Conservation (phyloP, 2,113 vertebrate species). For the Rynchops niger region DNA sequence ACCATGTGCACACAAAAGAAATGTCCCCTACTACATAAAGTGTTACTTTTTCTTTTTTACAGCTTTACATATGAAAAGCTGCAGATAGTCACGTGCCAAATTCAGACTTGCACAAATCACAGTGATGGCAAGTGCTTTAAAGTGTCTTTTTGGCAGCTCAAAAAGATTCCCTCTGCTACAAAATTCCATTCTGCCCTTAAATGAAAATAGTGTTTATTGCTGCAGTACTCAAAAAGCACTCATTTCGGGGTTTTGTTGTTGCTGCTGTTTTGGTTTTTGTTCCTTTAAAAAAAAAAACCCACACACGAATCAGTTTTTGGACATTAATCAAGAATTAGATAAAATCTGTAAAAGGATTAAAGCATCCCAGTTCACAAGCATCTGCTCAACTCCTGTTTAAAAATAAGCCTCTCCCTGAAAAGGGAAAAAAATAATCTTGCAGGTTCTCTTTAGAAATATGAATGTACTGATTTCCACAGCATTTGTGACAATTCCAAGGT, state of each 20-base stretch:
- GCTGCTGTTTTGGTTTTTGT: not conserved
- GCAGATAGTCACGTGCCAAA: not conserved
- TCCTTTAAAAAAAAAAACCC: not conserved
- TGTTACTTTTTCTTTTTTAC: not conserved
- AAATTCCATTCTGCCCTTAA: not conserved
- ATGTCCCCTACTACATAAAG: not conserved
- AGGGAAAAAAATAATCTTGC: rapidly evolving
- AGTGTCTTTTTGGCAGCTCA: not conserved
- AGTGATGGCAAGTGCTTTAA: not conserved
- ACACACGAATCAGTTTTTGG: not conserved
- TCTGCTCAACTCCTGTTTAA: not conserved
- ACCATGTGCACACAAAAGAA: conserved; percentile 10
- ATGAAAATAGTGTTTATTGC: not conserved
- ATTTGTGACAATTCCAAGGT: not conserved
- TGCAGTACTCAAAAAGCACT: not conserved
- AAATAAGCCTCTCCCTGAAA: not conserved
- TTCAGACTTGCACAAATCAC: not conserved
- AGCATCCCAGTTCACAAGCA: not conserved
- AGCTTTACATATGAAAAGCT: not conserved
- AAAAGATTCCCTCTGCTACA: not conserved
- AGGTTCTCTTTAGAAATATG: not conserved
- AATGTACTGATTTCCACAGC: not conserved
- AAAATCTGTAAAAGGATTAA: conserved; percentile 21
- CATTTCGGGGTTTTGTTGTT: not conserved
- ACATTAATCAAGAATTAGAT: not conserved